Evolutionary conservation across 2,797 vertebrate species (phyloP).

Genomic region (Bovichtus diacanthus): DNA sequence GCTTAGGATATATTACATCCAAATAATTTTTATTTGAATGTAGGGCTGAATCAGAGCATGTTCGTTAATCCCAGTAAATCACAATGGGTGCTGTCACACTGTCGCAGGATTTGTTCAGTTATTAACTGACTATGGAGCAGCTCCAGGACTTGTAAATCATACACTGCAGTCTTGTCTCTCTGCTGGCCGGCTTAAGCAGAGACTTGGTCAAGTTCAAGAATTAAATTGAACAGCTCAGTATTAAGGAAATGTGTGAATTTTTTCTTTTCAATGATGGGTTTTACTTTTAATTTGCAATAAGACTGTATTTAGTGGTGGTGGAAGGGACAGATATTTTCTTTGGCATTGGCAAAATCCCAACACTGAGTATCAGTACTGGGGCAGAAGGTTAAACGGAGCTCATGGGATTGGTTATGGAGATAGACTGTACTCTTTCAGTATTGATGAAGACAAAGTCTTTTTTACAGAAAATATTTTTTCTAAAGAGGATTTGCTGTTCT

Average conservation of each 20-base stretch:
- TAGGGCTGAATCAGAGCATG: constrained; percentile 8
- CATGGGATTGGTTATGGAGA: background rate
- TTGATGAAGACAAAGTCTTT: background rate
- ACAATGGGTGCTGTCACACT: constrained; percentile 37
- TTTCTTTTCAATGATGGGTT: background rate
- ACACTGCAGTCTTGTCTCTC: constrained; percentile 17
- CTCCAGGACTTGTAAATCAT: constrained; percentile 46
- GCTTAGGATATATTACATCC: constrained; percentile 7
- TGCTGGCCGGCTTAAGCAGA: constrained; percentile 9
- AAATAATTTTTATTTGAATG: constrained; percentile 42
- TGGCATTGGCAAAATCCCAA: rapidly evolving
- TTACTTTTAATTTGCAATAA: background rate
- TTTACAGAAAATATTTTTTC: background rate
- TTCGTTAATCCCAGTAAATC: constrained; percentile 45
- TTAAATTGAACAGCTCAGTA: background rate
- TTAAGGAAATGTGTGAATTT: background rate
- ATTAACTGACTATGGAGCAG: constrained; percentile 48
- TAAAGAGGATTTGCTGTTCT: background rate
- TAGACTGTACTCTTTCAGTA: background rate
- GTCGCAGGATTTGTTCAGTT: constrained; percentile 50
- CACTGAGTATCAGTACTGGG: no score
- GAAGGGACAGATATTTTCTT: background rate
- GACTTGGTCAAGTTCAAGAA: constrained; percentile 2
- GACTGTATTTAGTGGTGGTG: background rate
- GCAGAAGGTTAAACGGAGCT: background rate